Conservation (phyloP, 2,797 vertebrate genomes). For the Limosa lapponica region DNA sequence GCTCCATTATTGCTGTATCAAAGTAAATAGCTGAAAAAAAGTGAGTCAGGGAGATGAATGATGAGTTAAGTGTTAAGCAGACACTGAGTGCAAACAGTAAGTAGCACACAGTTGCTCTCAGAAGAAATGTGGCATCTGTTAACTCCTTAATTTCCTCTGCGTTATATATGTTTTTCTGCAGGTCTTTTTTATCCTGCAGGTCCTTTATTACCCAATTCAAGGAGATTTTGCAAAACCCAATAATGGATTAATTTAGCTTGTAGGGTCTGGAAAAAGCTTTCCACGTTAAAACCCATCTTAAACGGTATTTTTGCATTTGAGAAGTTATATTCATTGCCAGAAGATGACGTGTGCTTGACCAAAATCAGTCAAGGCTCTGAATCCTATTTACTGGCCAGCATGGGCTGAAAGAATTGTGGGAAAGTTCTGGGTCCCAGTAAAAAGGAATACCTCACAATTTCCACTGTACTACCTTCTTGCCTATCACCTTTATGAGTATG, state of each 20-base stretch:
- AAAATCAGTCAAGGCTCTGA: neutral
- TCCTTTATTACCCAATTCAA: neutral
- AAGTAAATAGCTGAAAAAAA: conserved; percentile 74
- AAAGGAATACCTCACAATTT: neutral
- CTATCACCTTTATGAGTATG: neutral
- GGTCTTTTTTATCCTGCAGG: neutral
- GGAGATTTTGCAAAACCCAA: neutral
- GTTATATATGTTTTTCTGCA: neutral
- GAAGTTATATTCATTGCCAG: neutral
- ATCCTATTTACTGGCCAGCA: neutral
- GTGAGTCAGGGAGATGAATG: conserved; percentile 54
- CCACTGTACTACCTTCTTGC: neutral
- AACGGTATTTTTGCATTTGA: neutral
- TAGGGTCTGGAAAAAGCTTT: neutral
- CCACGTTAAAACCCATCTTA: neutral
- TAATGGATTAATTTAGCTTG: neutral
- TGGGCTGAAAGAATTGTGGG: neutral
- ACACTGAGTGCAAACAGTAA: conserved; percentile 50
- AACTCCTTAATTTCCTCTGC: neutral
- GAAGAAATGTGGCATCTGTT: conserved; percentile 47
- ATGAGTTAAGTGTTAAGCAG: conserved; percentile 45
- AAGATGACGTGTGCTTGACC: fast-evolving
- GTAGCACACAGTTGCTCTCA: conserved; percentile 34
- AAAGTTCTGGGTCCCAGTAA: neutral
- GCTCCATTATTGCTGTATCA: conserved; percentile 81